These are phyloP conservation scores for Garra rufa DNA, from an alignment of 2,113 vertebrate species.

Conservation along the genomic window DNA sequence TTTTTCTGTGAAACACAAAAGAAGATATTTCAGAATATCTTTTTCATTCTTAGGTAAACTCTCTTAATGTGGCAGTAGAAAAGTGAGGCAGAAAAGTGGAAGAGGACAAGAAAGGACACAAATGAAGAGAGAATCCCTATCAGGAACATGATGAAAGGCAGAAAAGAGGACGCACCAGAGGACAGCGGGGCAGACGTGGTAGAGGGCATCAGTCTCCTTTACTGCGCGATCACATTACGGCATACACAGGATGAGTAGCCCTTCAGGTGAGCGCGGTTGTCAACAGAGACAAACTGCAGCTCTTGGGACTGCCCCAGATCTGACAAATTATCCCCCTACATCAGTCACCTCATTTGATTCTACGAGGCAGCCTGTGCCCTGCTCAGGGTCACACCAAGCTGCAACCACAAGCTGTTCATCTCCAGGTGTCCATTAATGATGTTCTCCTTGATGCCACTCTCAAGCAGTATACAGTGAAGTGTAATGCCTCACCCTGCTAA, in stretches of 20 bases:
- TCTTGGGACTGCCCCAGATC: slow-evolving; percentile 94
- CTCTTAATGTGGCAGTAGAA: neutral
- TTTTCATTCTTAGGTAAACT: neutral
- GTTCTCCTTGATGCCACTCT: slow-evolving; percentile 78
- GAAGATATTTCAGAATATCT: neutral
- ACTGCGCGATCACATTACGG: slow-evolving; percentile 58
- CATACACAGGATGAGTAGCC: slow-evolving; percentile 80
- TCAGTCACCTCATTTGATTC: slow-evolving; percentile 76
- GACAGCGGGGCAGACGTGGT: slow-evolving; percentile 28
- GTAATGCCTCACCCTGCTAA: slow-evolving; percentile 53
- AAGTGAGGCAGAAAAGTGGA: neutral
- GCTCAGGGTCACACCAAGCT: slow-evolving; percentile 78
- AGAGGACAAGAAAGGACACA: slow-evolving; percentile 37
- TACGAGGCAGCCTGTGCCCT: slow-evolving; percentile 72
- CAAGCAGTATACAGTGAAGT: slow-evolving; percentile 57
- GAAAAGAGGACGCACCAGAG: slow-evolving; percentile 43
- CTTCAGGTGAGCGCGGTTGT: slow-evolving; percentile 87
- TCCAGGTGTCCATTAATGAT: slow-evolving; percentile 82
- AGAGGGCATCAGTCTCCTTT: slow-evolving; percentile 62
- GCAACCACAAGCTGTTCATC: slow-evolving; percentile 82
- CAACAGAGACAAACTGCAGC: slow-evolving; percentile 92
- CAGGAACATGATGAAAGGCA: slow-evolving; percentile 21
- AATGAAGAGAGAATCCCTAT: slow-evolving; percentile 43
- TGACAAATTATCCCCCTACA: slow-evolving; percentile 79
- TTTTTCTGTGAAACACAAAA: neutral